phyloP scores from a whole-genome alignment of 2,113 vertebrate genomes.

The Labrus mixtus region DNA sequence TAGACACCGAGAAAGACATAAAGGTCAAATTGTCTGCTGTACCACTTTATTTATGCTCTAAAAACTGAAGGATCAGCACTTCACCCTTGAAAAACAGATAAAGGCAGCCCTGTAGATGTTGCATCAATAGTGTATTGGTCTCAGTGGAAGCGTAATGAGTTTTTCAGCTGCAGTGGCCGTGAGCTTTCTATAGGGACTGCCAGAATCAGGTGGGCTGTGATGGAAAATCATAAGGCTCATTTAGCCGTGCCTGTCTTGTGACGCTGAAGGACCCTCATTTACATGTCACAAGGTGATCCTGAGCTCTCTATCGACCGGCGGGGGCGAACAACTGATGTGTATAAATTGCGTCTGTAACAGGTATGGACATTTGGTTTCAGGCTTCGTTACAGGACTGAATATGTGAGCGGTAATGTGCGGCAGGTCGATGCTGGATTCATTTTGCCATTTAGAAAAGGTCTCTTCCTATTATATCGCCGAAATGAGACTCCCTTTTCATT shows the following conservation, averaged over 20 bases:
- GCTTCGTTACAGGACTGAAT: conserved; percentile 68
- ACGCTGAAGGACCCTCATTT: conserved; percentile 70
- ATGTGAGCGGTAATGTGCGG: conserved; percentile 60
- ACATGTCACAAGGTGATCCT: conserved; percentile 81
- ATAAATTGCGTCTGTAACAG: conserved; percentile 79
- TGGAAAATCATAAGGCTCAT: conserved; percentile 67
- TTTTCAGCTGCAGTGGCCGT: conserved; percentile 4
- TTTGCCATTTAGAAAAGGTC: conserved; percentile 75
- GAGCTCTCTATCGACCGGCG: conserved; percentile 67
- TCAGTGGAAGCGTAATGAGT: conserved; percentile 27
- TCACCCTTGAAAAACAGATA: neutral
- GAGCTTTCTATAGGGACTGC: conserved; percentile 11
- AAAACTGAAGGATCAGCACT: neutral
- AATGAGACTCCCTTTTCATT: conserved; percentile 68
- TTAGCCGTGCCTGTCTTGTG: conserved; percentile 43
- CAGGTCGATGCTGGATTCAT: conserved; percentile 74
- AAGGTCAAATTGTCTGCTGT: neutral
- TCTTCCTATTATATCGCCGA: conserved; percentile 72
- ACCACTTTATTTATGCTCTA: no score
- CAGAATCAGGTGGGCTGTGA: conserved; percentile 27
- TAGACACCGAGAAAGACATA: no score
- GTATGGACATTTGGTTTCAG: conserved; percentile 78
- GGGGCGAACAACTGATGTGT: conserved; percentile 61
- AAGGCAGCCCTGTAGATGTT: neutral
- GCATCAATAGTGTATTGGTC: conserved; percentile 15